Conservation (phyloP, 2,797 vertebrate genomes). For the Podargus strigoides region DNA sequence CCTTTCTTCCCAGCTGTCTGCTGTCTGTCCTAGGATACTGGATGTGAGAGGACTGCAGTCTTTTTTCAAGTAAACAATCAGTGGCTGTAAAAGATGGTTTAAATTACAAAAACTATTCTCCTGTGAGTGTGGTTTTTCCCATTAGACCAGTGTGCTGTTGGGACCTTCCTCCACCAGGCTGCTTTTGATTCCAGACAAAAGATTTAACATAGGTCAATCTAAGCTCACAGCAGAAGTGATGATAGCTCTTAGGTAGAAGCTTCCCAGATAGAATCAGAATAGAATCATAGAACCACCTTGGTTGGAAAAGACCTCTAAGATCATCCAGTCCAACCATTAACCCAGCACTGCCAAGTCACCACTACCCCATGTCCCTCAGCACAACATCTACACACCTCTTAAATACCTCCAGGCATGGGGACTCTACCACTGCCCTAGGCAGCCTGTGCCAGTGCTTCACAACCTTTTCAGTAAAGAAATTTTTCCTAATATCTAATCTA, state of each 20-base stretch:
- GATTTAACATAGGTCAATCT: neutral
- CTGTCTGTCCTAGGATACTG: neutral
- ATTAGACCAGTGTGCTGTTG: neutral
- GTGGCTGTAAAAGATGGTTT: neutral
- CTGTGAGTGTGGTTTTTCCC: neutral
- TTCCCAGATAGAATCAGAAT: too few species aligned
- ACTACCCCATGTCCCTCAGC: too few species aligned
- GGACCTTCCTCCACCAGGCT: neutral
- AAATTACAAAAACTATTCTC: neutral
- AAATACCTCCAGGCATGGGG: too few species aligned
- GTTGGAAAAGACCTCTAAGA: too few species aligned
- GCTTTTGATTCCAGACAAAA: neutral
- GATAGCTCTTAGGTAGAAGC: neutral
- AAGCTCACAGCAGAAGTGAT: neutral
- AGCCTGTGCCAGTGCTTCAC: too few species aligned
- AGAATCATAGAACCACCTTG: too few species aligned
- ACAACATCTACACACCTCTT: too few species aligned
- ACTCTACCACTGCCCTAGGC: too few species aligned
- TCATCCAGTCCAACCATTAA: too few species aligned
- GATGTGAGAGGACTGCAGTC: neutral
- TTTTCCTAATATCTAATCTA: too few species aligned
- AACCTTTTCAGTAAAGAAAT: too few species aligned
- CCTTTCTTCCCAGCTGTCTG: neutral
- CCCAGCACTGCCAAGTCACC: too few species aligned
- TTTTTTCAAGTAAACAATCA: neutral